Evolutionary conservation across 2,888 invertebrate genomes (phyloP).

Genomic region (Melieria picta): DNA sequence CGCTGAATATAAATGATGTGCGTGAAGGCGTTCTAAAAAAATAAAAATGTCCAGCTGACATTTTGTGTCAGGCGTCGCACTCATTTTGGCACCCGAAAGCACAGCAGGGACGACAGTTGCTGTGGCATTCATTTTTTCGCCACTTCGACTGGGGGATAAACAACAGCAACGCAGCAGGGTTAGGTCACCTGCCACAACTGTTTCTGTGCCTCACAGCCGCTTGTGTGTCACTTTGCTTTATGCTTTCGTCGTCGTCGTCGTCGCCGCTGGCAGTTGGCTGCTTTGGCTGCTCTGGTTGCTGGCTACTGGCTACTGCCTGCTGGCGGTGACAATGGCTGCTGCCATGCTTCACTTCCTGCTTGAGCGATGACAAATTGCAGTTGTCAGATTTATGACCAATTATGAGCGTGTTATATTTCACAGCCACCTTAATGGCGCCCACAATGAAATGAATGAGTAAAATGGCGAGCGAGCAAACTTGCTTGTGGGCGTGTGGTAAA

Average conservation of each 20-base stretch:
- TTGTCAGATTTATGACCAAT: slow-evolving; percentile 65
- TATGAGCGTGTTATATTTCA: slow-evolving; percentile 64
- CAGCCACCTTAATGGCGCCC: slow-evolving; percentile 47
- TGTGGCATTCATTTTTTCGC: neutral
- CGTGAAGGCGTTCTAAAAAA: neutral
- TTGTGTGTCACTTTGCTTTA: neutral
- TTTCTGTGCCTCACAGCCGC: no score
- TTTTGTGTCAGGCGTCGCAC: slow-evolving; percentile 60
- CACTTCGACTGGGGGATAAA: neutral
- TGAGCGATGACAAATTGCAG: slow-evolving; percentile 64
- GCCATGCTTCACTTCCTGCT: slow-evolving; percentile 49
- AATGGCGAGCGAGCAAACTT: neutral
- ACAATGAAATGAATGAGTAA: slow-evolving; percentile 20
- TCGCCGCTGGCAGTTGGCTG: neutral
- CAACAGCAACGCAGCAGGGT: neutral
- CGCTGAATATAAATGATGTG: slow-evolving; percentile 17
- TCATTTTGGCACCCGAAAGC: slow-evolving; percentile 54
- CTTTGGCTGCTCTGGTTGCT: neutral
- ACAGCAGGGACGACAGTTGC: neutral
- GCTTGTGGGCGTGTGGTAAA: neutral
- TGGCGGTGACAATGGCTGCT: slow-evolving; percentile 13
- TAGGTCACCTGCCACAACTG: neutral
- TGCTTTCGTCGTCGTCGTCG: neutral
- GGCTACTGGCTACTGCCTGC: neutral
- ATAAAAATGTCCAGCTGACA: slow-evolving; percentile 57